Base-by-base conservation (phyloP, 2,797 vertebrate species). In the Microctenopoma lineatum region DNA sequence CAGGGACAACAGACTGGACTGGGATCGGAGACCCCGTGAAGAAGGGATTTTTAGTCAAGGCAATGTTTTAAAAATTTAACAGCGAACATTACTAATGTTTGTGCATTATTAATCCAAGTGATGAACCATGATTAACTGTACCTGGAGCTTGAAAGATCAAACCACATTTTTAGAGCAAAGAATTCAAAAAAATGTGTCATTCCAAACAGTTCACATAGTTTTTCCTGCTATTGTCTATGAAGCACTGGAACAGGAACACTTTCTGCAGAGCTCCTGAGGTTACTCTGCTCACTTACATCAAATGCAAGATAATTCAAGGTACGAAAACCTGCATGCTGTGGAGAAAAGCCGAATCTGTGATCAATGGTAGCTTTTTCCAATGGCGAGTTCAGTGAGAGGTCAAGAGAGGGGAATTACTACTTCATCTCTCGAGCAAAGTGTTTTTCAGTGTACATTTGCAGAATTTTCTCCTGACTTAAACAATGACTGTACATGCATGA, bases 361-460 rank as follows among this genome's bases (percentile, higher is more conserved):
- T 18, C n/a, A 8, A 18, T n/a, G 4, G 18, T 9, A 9, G 7
- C 4, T 46, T 18, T 46, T 44, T 46, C 15, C 11, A 1, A 18
- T 9, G 9, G 38, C 5, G 7, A 16, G 14, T 16, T 44, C 15
- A 44, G 15, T 3, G 16, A 21, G 16, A 46, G 44, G n/a, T 14
- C 16, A 16, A 18, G 18, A 9, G 2, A 46, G 42, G 16, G 15
- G 8, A 13, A 42, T 42, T 39, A 70, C 38, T 54, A 50, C 52
- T 59, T 74, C 44, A 80, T 56, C 59, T 71, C 38, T 42, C 53
- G 42, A 84, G 85, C 77, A 80, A 85, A 87, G 76, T 21, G 27
- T 50, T n/a, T 7, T 16, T 69, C 15, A 27, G 7, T 32, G 21
- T 18, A 34, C 84, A 54, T 64, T 36, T 70, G 74, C 70, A 70